Base-by-base conservation (phyloP, 2,113 vertebrate genomes). In the Haemorhous mexicanus region DNA sequence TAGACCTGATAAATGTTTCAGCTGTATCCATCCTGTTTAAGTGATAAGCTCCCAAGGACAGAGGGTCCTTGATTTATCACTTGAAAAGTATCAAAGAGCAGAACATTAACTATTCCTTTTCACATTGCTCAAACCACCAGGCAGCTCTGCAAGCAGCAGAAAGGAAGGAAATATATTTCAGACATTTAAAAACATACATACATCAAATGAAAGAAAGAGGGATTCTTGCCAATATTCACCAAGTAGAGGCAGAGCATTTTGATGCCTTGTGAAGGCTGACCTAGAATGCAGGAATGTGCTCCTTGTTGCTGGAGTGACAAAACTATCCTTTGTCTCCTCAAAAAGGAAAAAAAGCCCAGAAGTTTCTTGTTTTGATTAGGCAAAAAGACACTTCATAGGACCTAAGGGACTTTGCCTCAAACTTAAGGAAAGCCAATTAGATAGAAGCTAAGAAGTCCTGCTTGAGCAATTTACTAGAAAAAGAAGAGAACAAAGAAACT, bases 1-100 rank as follows among this genome's bases (percentile, higher is more conserved):
- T 70, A 90, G 87, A n/a, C 43, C 44, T 18, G 23, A 69, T 87
- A 85, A 90, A 76, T 91, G 89, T 84, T 93, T 95, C 87, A 91
- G 22, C 27, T 55, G 43, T 69, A 77, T 41, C 84, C 67, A 47
- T 53, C 19, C 68, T 35, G 52, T 35, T 76, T 53, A 87, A 91
- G 93, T 0, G 0, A 90, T 59, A 87, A 83, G 47, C 75, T 85
- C 43, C 64, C 10, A 8, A 93, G 87, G 49, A 87, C 13, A 0
- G 66, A 39, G 33, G 16, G 68, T 44, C 90, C 92, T 93, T 61
- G 59, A 93, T 93, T 92, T 81, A 91, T 56, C 61, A 67, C 33
- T 86, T 30, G 67, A 16, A 32, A 76, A 91, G 83, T 76, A 73
- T 43, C 74, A 83, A 90, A 90, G 84, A 89, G 46, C 46, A 70